Percentiles rank a stretch among this genome's conserved stretches.
phyloP scores from a whole-genome alignment of 1,140 invertebrate species.

The Atta texana region DNA sequence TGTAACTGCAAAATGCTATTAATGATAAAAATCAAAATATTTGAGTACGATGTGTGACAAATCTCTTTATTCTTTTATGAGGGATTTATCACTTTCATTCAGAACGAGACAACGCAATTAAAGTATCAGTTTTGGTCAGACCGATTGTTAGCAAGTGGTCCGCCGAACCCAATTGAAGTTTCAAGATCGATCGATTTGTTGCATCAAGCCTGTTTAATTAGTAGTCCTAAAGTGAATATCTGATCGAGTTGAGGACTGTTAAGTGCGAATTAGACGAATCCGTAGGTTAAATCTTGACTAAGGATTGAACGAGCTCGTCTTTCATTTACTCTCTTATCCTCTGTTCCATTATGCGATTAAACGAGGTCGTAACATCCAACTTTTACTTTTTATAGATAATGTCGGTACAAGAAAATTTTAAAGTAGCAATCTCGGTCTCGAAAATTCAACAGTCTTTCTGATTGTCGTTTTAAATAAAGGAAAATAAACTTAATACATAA shows the following conservation, averaged over 20 bases:
- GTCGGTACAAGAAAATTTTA: constrained; percentile 10
- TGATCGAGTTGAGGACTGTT: constrained; percentile 5
- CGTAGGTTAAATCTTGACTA: constrained; percentile 14
- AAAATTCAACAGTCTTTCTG: neutral
- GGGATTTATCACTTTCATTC: neutral
- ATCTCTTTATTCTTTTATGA: neutral
- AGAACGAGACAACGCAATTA: neutral
- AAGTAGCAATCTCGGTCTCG: constrained; percentile 30
- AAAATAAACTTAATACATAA: neutral
- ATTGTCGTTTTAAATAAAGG: neutral
- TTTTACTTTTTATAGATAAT: neutral
- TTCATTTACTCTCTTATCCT: constrained; percentile 22
- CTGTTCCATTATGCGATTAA: constrained; percentile 16
- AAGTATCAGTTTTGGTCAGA: constrained; percentile 4
- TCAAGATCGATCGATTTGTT: constrained; percentile 14
- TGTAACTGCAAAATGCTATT: neutral
- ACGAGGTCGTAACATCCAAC: constrained; percentile 4
- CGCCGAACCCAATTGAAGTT: neutral
- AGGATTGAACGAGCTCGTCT: neutral
- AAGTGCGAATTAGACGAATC: neutral
- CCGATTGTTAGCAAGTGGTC: neutral
- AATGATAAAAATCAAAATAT: neutral
- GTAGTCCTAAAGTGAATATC: neutral
- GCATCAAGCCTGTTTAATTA: constrained; percentile 24
- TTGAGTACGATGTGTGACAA: neutral